Evolutionary conservation across 2,888 invertebrate species (phyloP).

Genomic region (Aspidiotus rigidus): DNA sequence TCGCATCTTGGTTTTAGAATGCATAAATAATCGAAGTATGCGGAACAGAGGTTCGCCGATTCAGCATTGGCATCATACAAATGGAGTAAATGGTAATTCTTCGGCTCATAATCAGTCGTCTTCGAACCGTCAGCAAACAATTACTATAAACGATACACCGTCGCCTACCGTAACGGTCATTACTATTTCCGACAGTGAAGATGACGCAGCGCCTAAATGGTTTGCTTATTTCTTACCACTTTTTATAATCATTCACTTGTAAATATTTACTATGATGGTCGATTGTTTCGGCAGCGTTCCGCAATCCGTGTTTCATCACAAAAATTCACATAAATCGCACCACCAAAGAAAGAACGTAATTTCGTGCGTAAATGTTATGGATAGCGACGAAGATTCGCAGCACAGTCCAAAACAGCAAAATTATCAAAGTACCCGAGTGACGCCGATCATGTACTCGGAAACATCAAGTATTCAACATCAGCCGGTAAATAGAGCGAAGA

Average conservation of each 20-base stretch:
- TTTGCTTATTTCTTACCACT: conserved; percentile 7
- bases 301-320: conserved; percentile 21
- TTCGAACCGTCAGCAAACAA: conserved; percentile 63
- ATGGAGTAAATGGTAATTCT: background rate
- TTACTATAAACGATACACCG: conserved; percentile 90
- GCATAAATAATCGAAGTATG: conserved; percentile 12
- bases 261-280: background rate
- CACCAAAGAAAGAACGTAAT: conserved; percentile 60
- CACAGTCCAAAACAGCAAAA: conserved; percentile 40
- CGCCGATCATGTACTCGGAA: conserved; percentile 35
- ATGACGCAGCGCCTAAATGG: conserved; percentile 53
- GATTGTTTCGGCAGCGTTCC: conserved; percentile 29
- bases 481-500: conserved; percentile 12
- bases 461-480: conserved; percentile 25
- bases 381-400: conserved; percentile 61
- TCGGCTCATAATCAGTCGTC: conserved; percentile 8
- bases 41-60: conserved; percentile 7
- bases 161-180: conserved; percentile 91
- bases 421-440: conserved; percentile 38
- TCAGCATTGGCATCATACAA: conserved; percentile 28
- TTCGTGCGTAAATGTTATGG: conserved; percentile 67
- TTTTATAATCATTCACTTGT: no score
- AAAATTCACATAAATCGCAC: conserved; percentile 29
- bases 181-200: conserved; percentile 90
- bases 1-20: conserved; percentile 10